Evolutionary conservation across 1,140 invertebrate species (phyloP).

Genomic region (Latrodectus geometricus): DNA sequence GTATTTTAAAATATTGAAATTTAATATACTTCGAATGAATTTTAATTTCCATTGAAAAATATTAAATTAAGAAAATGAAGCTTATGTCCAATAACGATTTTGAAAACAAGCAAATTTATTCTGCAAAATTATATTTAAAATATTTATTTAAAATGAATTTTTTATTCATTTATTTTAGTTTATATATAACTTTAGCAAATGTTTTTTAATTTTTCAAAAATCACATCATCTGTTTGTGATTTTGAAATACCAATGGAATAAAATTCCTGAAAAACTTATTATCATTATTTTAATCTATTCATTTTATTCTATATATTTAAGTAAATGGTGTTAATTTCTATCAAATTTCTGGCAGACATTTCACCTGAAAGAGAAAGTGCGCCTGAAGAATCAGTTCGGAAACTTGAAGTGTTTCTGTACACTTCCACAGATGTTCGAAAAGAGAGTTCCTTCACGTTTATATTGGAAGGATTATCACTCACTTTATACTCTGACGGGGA

Average conservation of each 20-base stretch:
- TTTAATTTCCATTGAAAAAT: no score
- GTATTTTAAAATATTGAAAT: no score
- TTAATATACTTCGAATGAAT: no score
- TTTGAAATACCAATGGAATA: background rate
- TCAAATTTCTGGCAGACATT: slow-evolving; percentile 62
- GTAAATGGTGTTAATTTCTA: background rate
- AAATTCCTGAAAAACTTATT: background rate
- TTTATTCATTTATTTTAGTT: no score
- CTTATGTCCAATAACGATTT: no score
- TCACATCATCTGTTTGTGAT: background rate
- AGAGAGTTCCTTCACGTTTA: slow-evolving; percentile 74
- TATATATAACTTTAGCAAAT: no score
- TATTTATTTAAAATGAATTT: no score
- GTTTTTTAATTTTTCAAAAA: background rate
- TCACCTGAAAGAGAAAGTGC: slow-evolving; percentile 65
- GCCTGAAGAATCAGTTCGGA: slow-evolving; percentile 76
- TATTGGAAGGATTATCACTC: slow-evolving; percentile 77
- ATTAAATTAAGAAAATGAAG: no score
- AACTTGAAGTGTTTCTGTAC: slow-evolving; percentile 80
- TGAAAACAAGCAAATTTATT: no score
- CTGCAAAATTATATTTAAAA: no score
- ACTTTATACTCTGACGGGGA: slow-evolving; percentile 80
- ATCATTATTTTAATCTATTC: no score
- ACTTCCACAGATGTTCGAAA: slow-evolving; percentile 76
- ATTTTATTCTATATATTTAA: no score